Evolutionary conservation across 2,797 vertebrate genomes (phyloP).

Genomic region (Arnoldichthys spilopterus): DNA sequence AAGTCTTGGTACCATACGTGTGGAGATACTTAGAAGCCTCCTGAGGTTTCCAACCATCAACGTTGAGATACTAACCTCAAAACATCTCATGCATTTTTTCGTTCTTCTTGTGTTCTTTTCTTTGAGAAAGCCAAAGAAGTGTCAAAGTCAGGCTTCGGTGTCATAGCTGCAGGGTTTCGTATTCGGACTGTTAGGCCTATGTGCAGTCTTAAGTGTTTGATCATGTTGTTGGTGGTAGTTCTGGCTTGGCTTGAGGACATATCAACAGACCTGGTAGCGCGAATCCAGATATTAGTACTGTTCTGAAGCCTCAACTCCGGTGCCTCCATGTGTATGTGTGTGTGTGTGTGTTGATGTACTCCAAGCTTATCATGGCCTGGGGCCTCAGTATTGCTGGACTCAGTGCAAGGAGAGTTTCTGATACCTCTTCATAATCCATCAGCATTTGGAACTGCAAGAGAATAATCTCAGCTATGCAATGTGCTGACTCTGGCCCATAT

Average conservation of each 20-base stretch:
- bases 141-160: conserved; percentile 39
- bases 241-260: conserved; percentile 22
- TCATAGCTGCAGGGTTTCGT: conserved; percentile 29
- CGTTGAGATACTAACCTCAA: conserved; percentile 37
- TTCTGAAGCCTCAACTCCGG: conserved; percentile 35
- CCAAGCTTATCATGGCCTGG: conserved; percentile 32
- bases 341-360: conserved; percentile 15
- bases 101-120: not conserved
- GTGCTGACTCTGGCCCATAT: conserved; percentile 46
- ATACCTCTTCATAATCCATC: conserved; percentile 46
- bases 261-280: not conserved
- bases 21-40: conserved; percentile 18
- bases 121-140: conserved; percentile 59
- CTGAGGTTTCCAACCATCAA: conserved; percentile 27
- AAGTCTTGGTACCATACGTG: conserved; percentile 26
- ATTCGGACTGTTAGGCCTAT: conserved; percentile 23
- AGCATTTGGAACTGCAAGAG: conserved; percentile 29
- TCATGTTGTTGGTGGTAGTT: conserved; percentile 28
- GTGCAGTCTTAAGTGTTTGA: conserved; percentile 24
- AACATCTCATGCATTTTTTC: conserved; percentile 32
- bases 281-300: conserved; percentile 36
- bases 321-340: conserved; percentile 40
- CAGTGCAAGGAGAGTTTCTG: conserved; percentile 6
- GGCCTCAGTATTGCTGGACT: conserved; percentile 26
- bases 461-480: conserved; percentile 63